A percentile compares a stretch with the other conserved stretches of the same genome.
Conservation (phyloP, 2,888 invertebrate species). For the Syrphus vitripennis region DNA sequence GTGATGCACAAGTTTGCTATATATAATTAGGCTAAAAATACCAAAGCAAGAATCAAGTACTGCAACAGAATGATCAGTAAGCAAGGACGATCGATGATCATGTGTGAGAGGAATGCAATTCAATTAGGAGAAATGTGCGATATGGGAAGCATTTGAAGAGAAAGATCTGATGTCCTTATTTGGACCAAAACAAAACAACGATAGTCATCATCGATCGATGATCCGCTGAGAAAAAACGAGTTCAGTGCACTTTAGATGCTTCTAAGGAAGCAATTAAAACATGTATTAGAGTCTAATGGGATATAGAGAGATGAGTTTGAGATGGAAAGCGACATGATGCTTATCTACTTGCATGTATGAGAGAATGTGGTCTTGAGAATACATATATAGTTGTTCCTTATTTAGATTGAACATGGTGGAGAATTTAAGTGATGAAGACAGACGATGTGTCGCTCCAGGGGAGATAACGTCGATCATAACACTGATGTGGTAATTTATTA, state of each 20-base stretch:
- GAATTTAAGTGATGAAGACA: slow-evolving; percentile 10
- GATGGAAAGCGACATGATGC: slow-evolving; percentile 43
- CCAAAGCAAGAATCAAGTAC: slow-evolving; percentile 16
- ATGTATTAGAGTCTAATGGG: slow-evolving; percentile 35
- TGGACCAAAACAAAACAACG: neutral
- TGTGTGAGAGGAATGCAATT: slow-evolving; percentile 70
- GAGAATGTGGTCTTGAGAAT: slow-evolving; percentile 20
- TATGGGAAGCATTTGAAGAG: slow-evolving; percentile 64
- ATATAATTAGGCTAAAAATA: slow-evolving; percentile 67
- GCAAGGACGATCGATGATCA: slow-evolving; percentile 70
- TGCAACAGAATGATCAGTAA: neutral
- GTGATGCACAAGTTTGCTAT: neutral
- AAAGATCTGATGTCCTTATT: slow-evolving; percentile 47
- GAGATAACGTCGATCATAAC: slow-evolving; percentile 17
- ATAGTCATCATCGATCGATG: neutral
- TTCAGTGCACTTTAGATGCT: slow-evolving; percentile 53
- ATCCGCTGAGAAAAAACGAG: slow-evolving; percentile 6
- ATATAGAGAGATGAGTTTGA: slow-evolving; percentile 14
- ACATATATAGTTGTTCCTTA: neutral
- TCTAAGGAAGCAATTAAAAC: slow-evolving; percentile 70
- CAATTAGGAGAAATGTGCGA: slow-evolving; percentile 70
- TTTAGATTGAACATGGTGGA: slow-evolving; percentile 15
- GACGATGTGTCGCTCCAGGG: slow-evolving; percentile 19
- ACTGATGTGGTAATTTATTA: neutral
- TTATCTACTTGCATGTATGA: neutral